Conservation (phyloP, 2,797 vertebrate genomes). For the Anisognathus igniventris region DNA sequence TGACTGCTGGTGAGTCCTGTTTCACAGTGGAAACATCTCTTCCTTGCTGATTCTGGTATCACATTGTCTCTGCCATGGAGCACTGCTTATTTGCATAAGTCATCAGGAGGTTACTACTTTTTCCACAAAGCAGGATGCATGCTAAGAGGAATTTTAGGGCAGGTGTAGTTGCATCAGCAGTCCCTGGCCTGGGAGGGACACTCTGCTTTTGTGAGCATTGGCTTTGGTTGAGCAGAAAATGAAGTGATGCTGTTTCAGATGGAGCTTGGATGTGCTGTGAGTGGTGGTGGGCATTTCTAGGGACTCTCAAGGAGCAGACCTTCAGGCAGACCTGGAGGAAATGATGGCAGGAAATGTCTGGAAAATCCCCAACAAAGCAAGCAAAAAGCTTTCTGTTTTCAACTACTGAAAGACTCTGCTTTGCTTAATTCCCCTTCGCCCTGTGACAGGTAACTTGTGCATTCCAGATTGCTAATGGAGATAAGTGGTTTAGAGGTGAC, state of each 20-base stretch:
- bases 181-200: not conserved
- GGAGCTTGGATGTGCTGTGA: not conserved
- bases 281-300: fast-evolving
- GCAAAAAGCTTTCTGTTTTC: not conserved
- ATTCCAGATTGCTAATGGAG: not conserved
- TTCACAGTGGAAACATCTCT: not conserved
- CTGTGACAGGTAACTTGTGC: not conserved
- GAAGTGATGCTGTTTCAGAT: not conserved
- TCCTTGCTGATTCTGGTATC: not conserved
- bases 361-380: not conserved
- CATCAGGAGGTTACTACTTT: not conserved
- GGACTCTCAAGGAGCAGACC: not conserved
- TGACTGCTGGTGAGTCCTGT: not conserved
- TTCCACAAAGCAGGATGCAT: not conserved
- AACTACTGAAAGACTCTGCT: not conserved
- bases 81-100: not conserved
- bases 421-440: not conserved
- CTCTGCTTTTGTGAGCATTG: not conserved
- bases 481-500: constrained; percentile 13
- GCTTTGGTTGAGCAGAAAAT: not conserved
- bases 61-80: not conserved
- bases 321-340: not conserved
- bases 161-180: not conserved
- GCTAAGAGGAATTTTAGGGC: not conserved
- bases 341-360: fast-evolving